These are phyloP conservation scores for Pseudopleuronectes americanus DNA, from an alignment of 2,797 vertebrate species.

Conservation along the genomic window DNA sequence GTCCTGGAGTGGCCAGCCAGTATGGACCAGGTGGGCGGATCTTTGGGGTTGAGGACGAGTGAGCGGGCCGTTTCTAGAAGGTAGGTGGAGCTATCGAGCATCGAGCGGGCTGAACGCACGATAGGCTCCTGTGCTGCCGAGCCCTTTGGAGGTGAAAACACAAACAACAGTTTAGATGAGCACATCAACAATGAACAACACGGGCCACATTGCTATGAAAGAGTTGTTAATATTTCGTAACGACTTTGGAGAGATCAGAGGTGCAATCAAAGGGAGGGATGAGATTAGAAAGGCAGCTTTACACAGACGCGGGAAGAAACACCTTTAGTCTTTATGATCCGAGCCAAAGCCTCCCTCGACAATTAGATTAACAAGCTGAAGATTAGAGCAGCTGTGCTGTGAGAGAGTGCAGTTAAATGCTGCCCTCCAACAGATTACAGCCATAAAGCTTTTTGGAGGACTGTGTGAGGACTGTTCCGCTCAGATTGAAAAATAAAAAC, in stretches of 20 bases:
- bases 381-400: slow-evolving; percentile 75
- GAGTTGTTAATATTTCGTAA: slow-evolving; percentile 67
- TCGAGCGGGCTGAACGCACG: slow-evolving; percentile 92
- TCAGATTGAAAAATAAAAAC: slow-evolving; percentile 68
- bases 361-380: slow-evolving; percentile 79
- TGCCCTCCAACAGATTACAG: slow-evolving; percentile 76
- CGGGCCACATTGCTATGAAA: slow-evolving; percentile 45
- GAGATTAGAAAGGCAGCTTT: slow-evolving; percentile 75
- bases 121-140: slow-evolving; percentile 96
- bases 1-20: slow-evolving; percentile 96
- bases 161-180: slow-evolving; percentile 35
- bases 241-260: slow-evolving; percentile 70
- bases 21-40: slow-evolving; percentile 96
- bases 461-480: slow-evolving; percentile 47
- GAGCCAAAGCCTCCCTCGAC: slow-evolving; percentile 69
- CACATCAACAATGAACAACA: neutral
- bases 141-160: slow-evolving; percentile 82
- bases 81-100: slow-evolving; percentile 95
- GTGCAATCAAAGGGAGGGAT: slow-evolving; percentile 65
- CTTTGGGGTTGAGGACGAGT: slow-evolving; percentile 96
- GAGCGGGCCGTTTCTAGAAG: slow-evolving; percentile 95
- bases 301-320: slow-evolving; percentile 67
- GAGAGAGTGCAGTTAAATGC: slow-evolving; percentile 72
- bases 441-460: slow-evolving; percentile 73
- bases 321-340: slow-evolving; percentile 77